Evolutionary conservation across 2,888 invertebrate species (phyloP).

Genomic region (Lithophane leautieri): DNA sequence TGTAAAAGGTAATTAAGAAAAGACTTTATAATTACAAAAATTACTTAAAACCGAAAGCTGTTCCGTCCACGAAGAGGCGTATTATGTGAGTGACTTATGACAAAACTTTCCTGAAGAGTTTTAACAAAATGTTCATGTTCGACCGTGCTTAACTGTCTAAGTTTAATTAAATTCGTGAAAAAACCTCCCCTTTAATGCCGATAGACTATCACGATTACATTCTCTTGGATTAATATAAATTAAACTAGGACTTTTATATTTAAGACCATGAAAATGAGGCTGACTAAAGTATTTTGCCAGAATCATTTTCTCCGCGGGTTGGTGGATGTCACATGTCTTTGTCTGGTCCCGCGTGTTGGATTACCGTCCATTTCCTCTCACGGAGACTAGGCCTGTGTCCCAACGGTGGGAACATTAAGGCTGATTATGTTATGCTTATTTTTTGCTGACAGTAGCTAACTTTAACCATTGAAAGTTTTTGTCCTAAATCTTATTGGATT

Average conservation of each 20-base stretch:
- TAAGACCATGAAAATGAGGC: slow-evolving; percentile 15
- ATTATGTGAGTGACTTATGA: slow-evolving; percentile 65
- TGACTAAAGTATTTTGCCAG: background rate
- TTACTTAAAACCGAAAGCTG: slow-evolving; percentile 28
- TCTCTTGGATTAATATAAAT: slow-evolving; percentile 61
- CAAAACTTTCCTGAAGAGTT: slow-evolving; percentile 63
- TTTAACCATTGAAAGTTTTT: background rate
- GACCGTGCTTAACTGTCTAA: slow-evolving; percentile 68
- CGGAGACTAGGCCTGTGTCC: too few relatives aligned
- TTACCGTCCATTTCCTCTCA: too few relatives aligned
- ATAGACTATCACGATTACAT: slow-evolving; percentile 67
- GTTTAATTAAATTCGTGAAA: slow-evolving; percentile 76
- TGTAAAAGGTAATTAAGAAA: slow-evolving; percentile 15
- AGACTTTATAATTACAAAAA: slow-evolving; percentile 42
- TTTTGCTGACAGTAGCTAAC: background rate
- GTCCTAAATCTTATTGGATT: background rate
- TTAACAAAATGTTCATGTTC: slow-evolving; percentile 66
- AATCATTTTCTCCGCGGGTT: background rate
- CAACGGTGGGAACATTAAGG: too few relatives aligned
- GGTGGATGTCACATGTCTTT: too few relatives aligned
- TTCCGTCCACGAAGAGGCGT: slow-evolving; percentile 33
- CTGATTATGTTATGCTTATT: too few relatives aligned
- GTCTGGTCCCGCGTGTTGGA: too few relatives aligned
- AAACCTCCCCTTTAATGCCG: slow-evolving; percentile 63
- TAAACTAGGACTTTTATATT: slow-evolving; percentile 50